Evolutionary conservation across 35 echinoderm and acorn worm species (phyloP).

Genomic region (Anneissia japonica): DNA sequence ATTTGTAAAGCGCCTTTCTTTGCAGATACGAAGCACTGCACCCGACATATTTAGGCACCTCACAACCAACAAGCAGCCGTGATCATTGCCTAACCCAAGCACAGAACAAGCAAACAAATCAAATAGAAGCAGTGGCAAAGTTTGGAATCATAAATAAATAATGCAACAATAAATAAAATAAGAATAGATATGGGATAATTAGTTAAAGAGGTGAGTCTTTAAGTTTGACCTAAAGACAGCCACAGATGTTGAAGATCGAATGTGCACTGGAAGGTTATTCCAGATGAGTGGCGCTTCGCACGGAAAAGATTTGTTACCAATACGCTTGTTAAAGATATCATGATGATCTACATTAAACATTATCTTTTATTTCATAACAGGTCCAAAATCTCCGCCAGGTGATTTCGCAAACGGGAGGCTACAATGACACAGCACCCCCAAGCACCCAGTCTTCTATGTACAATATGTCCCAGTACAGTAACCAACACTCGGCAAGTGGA

Average conservation of each 20-base stretch:
- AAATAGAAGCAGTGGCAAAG: no score
- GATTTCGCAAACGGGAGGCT: constrained; percentile 87
- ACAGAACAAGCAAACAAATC: no score
- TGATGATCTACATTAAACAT: not conserved
- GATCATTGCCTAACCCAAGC: no score
- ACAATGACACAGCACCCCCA: constrained; percentile 50
- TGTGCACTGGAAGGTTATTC: not conserved
- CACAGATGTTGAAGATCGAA: not conserved
- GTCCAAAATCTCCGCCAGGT: constrained; percentile 89
- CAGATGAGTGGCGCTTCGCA: not conserved
- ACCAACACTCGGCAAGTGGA: constrained; percentile 33
- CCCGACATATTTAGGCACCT: no score
- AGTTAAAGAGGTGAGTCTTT: no score
- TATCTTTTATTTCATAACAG: constrained; percentile 18
- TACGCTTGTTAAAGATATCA: not conserved
- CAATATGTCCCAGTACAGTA: constrained; percentile 74
- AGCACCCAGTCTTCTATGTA: constrained; percentile 80
- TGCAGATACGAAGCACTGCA: no score
- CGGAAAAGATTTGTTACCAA: not conserved
- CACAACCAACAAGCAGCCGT: no score
- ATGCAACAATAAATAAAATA: no score
- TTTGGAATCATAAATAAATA: no score
- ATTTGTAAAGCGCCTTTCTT: no score
- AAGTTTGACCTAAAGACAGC: not conserved
- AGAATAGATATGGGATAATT: no score